A percentile compares a stretch with the other conserved stretches of the same genome.
phyloP scores from a whole-genome alignment of 2,113 vertebrate genomes.

The Upupa epops region DNA sequence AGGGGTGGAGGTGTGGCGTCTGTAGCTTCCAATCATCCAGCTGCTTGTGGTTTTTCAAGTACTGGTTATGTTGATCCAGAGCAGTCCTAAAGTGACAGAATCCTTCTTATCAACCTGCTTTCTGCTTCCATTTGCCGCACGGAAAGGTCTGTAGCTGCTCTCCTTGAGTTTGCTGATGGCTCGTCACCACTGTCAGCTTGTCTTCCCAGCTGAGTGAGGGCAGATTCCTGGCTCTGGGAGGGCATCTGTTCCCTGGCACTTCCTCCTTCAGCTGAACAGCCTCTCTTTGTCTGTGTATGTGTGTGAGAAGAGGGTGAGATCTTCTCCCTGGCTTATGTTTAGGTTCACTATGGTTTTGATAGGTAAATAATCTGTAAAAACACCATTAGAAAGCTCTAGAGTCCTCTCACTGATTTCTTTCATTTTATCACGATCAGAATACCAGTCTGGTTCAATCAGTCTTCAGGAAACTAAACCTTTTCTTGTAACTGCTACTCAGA shows the following conservation, averaged over 20 bases:
- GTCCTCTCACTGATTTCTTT: neutral
- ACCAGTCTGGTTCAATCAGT: neutral
- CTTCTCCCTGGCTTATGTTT: neutral
- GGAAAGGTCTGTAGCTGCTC: neutral
- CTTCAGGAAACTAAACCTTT: neutral
- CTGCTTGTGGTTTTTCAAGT: slow-evolving; percentile 25
- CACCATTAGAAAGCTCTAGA: neutral
- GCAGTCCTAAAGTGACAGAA: slow-evolving; percentile 30
- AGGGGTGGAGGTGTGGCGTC: neutral
- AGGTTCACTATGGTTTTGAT: neutral
- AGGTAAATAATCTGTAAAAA: neutral
- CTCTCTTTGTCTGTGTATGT: neutral
- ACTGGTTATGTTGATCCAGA: slow-evolving; percentile 36
- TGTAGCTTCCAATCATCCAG: neutral
- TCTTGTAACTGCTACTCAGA: neutral
- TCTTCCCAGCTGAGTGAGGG: neutral
- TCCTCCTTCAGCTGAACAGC: neutral
- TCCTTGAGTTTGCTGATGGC: slow-evolving; percentile 7
- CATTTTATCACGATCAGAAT: neutral
- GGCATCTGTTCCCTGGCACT: neutral
- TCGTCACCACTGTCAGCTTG: neutral
- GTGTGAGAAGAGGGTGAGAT: neutral
- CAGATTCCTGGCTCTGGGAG: slow-evolving; percentile 7
- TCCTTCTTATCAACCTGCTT: slow-evolving; percentile 36
- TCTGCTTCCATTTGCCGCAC: slow-evolving; percentile 26